Conservation (phyloP, 2,888 invertebrate species). For the Corythucha ciliata region DNA sequence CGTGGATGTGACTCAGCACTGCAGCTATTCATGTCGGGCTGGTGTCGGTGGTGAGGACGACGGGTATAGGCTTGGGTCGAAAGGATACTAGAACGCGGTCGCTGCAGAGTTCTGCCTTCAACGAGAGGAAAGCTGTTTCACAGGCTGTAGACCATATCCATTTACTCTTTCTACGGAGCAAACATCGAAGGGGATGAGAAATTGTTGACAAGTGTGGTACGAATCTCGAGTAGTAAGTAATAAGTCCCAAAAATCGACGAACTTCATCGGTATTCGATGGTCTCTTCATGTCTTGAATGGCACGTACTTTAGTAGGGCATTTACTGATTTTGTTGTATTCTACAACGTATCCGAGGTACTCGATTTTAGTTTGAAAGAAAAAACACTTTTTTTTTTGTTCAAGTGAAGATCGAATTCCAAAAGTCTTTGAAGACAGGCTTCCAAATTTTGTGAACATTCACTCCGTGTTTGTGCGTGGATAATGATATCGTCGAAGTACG, state of each 20-base stretch:
- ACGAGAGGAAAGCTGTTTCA: slow-evolving; percentile 28
- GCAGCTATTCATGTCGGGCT: slow-evolving; percentile 19
- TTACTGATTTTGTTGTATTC: slow-evolving; percentile 16
- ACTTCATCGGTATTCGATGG: slow-evolving; percentile 26
- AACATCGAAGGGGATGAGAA: not conserved
- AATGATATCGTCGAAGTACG: slow-evolving; percentile 2
- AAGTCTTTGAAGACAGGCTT: not conserved
- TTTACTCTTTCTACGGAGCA: slow-evolving; percentile 18
- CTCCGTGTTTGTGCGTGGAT: not conserved
- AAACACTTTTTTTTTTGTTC: slow-evolving; percentile 1
- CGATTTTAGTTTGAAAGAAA: slow-evolving; percentile 9
- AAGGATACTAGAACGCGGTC: slow-evolving; percentile 2
- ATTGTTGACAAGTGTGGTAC: slow-evolving; percentile 1
- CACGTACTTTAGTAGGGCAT: slow-evolving; percentile 24
- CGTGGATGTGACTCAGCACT: not conserved
- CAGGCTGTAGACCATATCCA: slow-evolving; percentile 30
- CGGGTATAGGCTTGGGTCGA: slow-evolving; percentile 29
- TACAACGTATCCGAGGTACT: not conserved
- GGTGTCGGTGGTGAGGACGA: slow-evolving; percentile 28
- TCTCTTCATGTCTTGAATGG: slow-evolving; percentile 18
- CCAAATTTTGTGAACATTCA: not conserved
- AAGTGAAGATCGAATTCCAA: not conserved
- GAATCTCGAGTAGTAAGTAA: slow-evolving; percentile 10
- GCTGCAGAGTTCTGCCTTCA: slow-evolving; percentile 27
- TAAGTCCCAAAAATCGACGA: slow-evolving; percentile 3